Base-by-base conservation (phyloP, 2,113 vertebrate genomes). In the Corythornis cristatus region DNA sequence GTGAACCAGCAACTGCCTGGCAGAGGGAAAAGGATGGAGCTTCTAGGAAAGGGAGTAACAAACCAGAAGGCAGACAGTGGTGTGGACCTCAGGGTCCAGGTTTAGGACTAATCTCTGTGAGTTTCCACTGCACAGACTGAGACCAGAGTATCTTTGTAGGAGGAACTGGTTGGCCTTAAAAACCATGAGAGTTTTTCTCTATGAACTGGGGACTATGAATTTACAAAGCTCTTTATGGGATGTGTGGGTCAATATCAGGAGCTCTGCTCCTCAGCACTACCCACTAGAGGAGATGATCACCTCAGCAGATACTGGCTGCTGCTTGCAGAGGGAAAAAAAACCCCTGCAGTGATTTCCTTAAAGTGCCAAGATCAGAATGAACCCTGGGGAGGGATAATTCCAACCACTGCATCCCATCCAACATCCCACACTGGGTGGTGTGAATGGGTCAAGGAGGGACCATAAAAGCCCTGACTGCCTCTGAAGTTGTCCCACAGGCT, bases 401-500 rank as follows among this genome's bases (percentile, higher is more conserved):
- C 50, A 76, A 12, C 16, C 62, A 31, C 19, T 10, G 18, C 6
- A 14, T 13, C 16, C 22, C 35, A 42, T 61, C 50, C 33, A 42
- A 43, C 62, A 58, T 57, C 42, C 56, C 50, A 73, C 50, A 5
- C 12, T 66, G 26, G 21, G 9, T 60, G 26, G 46, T 83, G 75
- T 77, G 89, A 70, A 73, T n/a, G 33, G 43, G 31, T 7, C 58
- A 83, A 83, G 51, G 37, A 62, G 64, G 33, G 46, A 85, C 46
- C 15, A 29, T 50, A 56, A 74, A 83, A 93, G 8, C 51, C 35
- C 16, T 83, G 67, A 25, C 19, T 26, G 29, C 33, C 21, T 79
- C 57, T 58, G 19, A 28, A 43, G 40, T 2, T 54, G 25, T 18
- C 0, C 0, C 45, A 53, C 5, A 54, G 37, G 11, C 14, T 35